Evolutionary conservation across 2,113 vertebrate species (phyloP).

Genomic region (Protobothrops mucrosquamatus): DNA sequence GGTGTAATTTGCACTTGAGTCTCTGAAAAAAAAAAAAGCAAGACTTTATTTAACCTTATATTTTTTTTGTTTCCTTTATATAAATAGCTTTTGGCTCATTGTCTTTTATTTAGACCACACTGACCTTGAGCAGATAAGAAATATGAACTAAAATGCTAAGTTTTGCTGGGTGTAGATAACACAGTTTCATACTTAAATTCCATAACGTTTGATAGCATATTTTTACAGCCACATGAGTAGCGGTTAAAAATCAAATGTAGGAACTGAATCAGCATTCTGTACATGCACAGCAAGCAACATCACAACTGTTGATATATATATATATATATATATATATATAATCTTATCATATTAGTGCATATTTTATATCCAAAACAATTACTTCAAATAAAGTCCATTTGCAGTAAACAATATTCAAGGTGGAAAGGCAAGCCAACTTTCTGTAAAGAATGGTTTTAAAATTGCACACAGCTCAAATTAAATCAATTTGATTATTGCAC

Average conservation of each 20-base stretch:
- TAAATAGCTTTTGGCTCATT: slow-evolving; percentile 40
- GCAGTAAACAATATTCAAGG: slow-evolving; percentile 24
- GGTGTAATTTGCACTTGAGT: slow-evolving; percentile 8
- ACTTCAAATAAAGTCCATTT: slow-evolving; percentile 15
- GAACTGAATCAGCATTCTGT: slow-evolving; percentile 39
- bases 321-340: slow-evolving; percentile 15
- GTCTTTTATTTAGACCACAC: slow-evolving; percentile 33
- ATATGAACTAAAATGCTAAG: slow-evolving; percentile 47
- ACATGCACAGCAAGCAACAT: slow-evolving; percentile 32
- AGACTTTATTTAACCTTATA: not conserved
- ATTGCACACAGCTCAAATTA: not conserved
- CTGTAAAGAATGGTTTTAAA: slow-evolving; percentile 19
- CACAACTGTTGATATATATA: not conserved
- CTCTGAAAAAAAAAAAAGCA: slow-evolving; percentile 3
- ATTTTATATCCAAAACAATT: slow-evolving; percentile 34
- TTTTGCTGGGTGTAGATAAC: slow-evolving; percentile 40
- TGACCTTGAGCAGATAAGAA: slow-evolving; percentile 50
- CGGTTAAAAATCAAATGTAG: slow-evolving; percentile 17
- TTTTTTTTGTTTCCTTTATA: slow-evolving; percentile 4
- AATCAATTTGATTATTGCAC: not conserved
- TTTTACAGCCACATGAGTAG: slow-evolving; percentile 30
- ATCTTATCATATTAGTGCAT: slow-evolving; percentile 38
- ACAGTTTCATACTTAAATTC: slow-evolving; percentile 28
- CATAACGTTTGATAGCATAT: not conserved
- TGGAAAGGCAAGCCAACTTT: slow-evolving; percentile 5